Evolutionary conservation across 1,140 invertebrate genomes (phyloP).

Genomic region (Drosophila mauritiana): DNA sequence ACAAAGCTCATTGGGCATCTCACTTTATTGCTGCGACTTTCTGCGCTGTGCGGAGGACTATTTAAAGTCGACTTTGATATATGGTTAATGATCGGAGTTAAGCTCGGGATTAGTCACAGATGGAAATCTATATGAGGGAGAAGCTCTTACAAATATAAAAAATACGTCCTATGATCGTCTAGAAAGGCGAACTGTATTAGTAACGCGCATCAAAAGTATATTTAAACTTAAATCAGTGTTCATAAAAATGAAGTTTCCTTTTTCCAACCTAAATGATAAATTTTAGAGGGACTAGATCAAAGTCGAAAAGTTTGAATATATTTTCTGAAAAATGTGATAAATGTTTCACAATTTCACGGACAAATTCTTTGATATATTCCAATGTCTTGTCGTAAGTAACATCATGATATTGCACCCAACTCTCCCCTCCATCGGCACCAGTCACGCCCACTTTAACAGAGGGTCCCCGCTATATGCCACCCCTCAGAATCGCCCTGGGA

Average conservation of each 20-base stretch:
- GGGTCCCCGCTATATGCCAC: conserved; percentile 1
- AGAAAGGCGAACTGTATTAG: background rate
- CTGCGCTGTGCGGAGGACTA: conserved; percentile 15
- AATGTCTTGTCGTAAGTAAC: conserved; percentile 32
- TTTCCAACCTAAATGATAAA: too few species aligned
- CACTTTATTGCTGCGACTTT: conserved; percentile 33
- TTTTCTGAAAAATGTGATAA: conserved; percentile 20
- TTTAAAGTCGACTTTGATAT: conserved; percentile 43
- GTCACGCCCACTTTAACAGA: conserved; percentile 49
- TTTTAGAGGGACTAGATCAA: background rate
- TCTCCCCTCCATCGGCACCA: conserved; percentile 23
- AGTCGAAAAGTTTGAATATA: conserved; percentile 26
- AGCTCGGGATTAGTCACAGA: conserved; percentile 44
- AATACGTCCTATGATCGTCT: too few species aligned
- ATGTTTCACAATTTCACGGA: conserved; percentile 31
- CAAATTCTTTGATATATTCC: conserved; percentile 42
- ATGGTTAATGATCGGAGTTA: conserved; percentile 45
- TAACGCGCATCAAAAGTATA: background rate
- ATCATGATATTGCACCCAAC: conserved; percentile 8
- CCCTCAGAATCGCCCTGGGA: conserved; percentile 3
- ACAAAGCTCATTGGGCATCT: conserved; percentile 60
- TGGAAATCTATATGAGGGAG: conserved; percentile 27
- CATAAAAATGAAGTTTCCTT: too few species aligned
- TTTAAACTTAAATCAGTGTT: too few species aligned
- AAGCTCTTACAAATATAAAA: conserved; percentile 6